Evolutionary conservation across 2,797 vertebrate genomes (phyloP).

Genomic region (Etheostoma perlongum): DNA sequence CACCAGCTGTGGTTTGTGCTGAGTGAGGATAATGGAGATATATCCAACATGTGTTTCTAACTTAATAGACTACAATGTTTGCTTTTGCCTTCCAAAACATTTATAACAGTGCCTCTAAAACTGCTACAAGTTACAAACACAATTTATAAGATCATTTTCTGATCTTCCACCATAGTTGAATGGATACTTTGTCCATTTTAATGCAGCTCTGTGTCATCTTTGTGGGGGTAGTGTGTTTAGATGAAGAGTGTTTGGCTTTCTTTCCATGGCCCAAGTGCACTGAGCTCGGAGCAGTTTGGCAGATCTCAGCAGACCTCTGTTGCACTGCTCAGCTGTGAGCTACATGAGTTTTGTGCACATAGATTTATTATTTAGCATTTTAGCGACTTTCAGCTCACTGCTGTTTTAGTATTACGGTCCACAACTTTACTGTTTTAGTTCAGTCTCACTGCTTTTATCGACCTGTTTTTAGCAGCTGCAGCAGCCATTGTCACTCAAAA

Average conservation of each 20-base stretch:
- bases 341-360: neutral
- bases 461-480: constrained; percentile 9
- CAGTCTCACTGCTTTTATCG: constrained; percentile 7
- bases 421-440: constrained; percentile 8
- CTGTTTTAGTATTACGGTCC: constrained; percentile 3
- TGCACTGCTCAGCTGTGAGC: too few species aligned
- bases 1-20: constrained; percentile 19
- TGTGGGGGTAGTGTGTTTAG: too few species aligned
- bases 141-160: neutral
- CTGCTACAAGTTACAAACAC: neutral
- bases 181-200: too few species aligned
- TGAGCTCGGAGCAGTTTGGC: too few species aligned
- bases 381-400: too few species aligned
- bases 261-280: too few species aligned
- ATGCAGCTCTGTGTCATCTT: too few species aligned
- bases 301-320: too few species aligned
- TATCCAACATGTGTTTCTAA: neutral
- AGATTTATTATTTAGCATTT: neutral
- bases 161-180: too few species aligned
- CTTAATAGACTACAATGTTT: neutral
- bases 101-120: neutral
- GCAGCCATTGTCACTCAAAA: neutral
- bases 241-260: neutral
- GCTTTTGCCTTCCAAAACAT: neutral
- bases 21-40: neutral